Evolutionary conservation across 2,888 invertebrate genomes (phyloP), one percentile per base, ranked within the genome.

Genomic region (Caenorhabditis panamensis): DNA sequence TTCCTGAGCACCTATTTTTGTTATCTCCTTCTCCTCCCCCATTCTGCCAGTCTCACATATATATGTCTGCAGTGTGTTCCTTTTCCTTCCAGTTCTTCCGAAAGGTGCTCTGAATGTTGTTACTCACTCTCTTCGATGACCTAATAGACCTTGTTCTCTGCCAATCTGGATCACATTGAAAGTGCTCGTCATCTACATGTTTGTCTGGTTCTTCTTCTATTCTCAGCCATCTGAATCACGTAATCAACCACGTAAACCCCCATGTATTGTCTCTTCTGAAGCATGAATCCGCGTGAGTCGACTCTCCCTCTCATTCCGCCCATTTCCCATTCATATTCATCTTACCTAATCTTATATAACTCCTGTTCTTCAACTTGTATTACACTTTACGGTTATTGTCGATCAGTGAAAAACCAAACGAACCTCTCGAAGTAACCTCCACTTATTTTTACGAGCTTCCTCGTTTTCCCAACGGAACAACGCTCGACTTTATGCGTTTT

Each of bases 211-310:
- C 44, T 44, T n/a, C 16, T 20, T 41, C 41, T 41, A 41, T 49
- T 49, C 22, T 49, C 18, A 26, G 6, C 54, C 16, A n/a, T 44
- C 24, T 61, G 61, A 61, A 44, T 53, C 62, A 71, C 71, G 71
- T 62, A 71, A 62, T 71, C 71, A 68, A 61, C 31, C 49, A 69
- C 69, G 69, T 69, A 68, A 49, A 36, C 68, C 47, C 49, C n/a
- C 20, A n/a, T 37, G 49, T 56, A 71, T 56, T 37, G 31, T 53
- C 49, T 41, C 61, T 44, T 9, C 49, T 44, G 54, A 31, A 66
- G 66, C 66, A 44, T 66, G 66, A 54, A 68, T 36, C 16, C 69
- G 41, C 62, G 71, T 71, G 71, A 71, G 61, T 56, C 63, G 28
- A 54, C 56, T 67, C 69, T 20, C 51, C 44, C 36, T 61, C 69